Conservation (phyloP, 2,797 vertebrate genomes). For the Nannoperca obscura region DNA sequence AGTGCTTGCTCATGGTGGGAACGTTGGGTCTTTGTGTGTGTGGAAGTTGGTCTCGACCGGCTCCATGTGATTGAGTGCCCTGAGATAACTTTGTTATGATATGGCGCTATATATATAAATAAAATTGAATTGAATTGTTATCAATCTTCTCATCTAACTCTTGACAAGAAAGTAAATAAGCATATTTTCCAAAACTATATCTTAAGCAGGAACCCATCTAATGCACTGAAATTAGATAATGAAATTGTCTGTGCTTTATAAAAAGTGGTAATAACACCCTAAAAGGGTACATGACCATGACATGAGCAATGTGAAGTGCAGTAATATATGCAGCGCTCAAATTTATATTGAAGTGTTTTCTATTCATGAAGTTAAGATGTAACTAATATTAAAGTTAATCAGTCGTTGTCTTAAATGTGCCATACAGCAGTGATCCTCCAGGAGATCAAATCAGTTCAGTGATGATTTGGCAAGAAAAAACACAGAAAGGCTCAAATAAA, state of each 20-base stretch:
- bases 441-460: background rate
- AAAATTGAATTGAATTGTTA: too few species aligned
- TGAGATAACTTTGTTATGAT: too few species aligned
- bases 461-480: constrained; percentile 17
- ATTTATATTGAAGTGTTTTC: background rate
- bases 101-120: too few species aligned
- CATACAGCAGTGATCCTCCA: background rate
- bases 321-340: background rate
- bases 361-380: background rate
- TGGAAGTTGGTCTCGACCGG: too few species aligned
- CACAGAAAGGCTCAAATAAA: constrained; percentile 71
- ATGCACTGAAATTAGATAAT: background rate
- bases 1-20: too few species aligned
- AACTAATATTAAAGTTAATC: background rate
- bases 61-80: too few species aligned
- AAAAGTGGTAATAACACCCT: background rate
- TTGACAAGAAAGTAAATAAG: background rate
- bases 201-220: background rate
- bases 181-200: background rate
- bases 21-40: too few species aligned
- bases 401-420: background rate
- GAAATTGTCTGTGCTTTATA: background rate
- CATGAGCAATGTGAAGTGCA: background rate
- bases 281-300: too few species aligned
- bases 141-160: background rate